Evolutionary conservation across 2,797 vertebrate genomes (phyloP).

Genomic region (Argentina silus): DNA sequence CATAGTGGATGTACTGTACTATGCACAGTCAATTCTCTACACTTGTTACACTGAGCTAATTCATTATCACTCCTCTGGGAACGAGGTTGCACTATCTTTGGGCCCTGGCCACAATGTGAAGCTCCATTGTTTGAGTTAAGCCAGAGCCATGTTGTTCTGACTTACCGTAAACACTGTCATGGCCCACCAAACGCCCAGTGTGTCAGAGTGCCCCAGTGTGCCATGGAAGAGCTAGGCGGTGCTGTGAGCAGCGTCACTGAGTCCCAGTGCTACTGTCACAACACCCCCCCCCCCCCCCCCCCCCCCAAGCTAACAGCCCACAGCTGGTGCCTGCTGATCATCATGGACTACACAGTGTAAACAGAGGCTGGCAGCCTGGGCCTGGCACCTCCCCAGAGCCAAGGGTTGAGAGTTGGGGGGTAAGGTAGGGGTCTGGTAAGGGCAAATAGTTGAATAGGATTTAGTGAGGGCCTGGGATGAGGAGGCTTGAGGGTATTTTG

Average conservation of each 20-base stretch:
- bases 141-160: slow-evolving; percentile 11
- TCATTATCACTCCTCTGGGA: neutral
- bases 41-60: neutral
- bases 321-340: slow-evolving; percentile 27
- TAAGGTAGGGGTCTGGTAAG: no score
- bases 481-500: neutral
- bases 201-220: slow-evolving; percentile 22
- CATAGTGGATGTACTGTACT: no score
- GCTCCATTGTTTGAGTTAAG: slow-evolving; percentile 6
- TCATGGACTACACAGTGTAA: slow-evolving; percentile 1
- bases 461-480: neutral
- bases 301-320: neutral
- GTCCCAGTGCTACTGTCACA: slow-evolving; percentile 18
- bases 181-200: neutral
- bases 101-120: slow-evolving; percentile 1
- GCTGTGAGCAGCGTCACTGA: slow-evolving; percentile 3
- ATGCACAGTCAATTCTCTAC: neutral
- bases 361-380: neutral
- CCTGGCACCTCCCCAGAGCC: neutral
- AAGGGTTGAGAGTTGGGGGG: no score
- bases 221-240: slow-evolving; percentile 8
- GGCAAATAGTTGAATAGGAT: no score
- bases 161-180: slow-evolving; percentile 28
- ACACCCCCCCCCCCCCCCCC: neutral
- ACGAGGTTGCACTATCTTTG: slow-evolving; percentile 19